These are phyloP conservation scores for Agrenia bidenticulata DNA, from an alignment of 2,888 invertebrate genomes.

Conservation along the genomic window DNA sequence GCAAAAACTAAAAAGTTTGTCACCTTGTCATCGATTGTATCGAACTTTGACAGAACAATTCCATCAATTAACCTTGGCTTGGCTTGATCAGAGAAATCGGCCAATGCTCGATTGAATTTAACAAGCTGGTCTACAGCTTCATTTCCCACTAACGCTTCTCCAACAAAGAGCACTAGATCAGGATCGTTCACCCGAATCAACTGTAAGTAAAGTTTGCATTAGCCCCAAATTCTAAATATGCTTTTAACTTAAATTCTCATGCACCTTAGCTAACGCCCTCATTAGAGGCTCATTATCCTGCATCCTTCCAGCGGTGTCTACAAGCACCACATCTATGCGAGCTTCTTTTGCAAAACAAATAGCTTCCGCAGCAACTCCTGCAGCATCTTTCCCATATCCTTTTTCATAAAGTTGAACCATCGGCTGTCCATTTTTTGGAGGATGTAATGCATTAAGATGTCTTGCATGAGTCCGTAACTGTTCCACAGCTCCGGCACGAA, in stretches of 20 bases:
- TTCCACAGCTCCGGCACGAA: constrained; percentile 98
- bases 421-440: constrained; percentile 67
- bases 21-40: constrained; percentile 98
- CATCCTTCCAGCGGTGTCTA: constrained; percentile 99
- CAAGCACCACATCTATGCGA: constrained; percentile 85
- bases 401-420: constrained; percentile 98
- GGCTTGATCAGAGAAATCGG: constrained; percentile 78
- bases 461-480: constrained; percentile 92
- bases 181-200: constrained; percentile 96
- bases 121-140: constrained; percentile 99
- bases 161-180: constrained; percentile 97
- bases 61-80: constrained; percentile 95
- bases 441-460: constrained; percentile 91
- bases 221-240: no score
- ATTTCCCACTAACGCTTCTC: constrained; percentile 99
- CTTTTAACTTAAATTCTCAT: background rate
- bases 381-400: constrained; percentile 97
- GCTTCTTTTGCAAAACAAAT: constrained; percentile 83
- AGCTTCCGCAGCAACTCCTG: constrained; percentile 97
- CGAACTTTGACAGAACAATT: constrained; percentile 98
- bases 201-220: constrained; percentile 55
- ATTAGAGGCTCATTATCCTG: constrained; percentile 99
- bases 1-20: constrained; percentile 30
- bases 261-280: constrained; percentile 88
- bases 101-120: constrained; percentile 97